Percentiles rank a stretch among this genome's conserved stretches.
These are phyloP conservation scores for Myiopsitta monachus DNA, from an alignment of 2,113 vertebrate species.

Conservation along the genomic window DNA sequence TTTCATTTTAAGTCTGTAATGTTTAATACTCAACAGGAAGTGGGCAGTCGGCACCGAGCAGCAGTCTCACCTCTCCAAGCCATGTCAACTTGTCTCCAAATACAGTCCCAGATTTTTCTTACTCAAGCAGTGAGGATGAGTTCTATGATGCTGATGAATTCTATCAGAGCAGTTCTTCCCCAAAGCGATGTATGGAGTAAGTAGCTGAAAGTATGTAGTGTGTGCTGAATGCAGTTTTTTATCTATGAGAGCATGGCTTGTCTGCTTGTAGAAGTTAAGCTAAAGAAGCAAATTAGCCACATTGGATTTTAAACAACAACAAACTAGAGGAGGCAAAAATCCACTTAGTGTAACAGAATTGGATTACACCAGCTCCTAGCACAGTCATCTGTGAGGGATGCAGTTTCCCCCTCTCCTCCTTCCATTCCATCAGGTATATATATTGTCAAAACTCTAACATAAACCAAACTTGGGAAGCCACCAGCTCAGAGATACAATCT, in stretches of 20 bases:
- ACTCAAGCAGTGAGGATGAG: conserved; percentile 98
- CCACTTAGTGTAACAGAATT: background rate
- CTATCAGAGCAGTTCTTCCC: conserved; percentile 92
- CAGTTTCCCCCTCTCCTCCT: background rate
- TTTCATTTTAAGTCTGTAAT: background rate
- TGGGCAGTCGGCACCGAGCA: conserved; percentile 91
- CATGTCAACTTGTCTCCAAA: conserved; percentile 93
- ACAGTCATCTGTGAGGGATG: background rate
- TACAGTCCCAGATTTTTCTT: conserved; percentile 96
- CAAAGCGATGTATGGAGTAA: conserved; percentile 92
- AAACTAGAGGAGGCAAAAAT: background rate
- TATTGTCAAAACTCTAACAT: background rate
- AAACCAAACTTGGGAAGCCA: background rate
- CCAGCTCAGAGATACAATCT: background rate
- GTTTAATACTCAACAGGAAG: conserved; percentile 78
- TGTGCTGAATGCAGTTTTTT: background rate
- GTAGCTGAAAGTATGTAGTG: conserved; percentile 47
- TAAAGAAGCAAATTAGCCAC: background rate
- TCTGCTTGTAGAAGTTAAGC: background rate
- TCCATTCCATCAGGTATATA: background rate
- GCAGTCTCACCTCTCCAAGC: conserved; percentile 89
- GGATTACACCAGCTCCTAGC: background rate
- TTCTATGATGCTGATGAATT: conserved; percentile 99
- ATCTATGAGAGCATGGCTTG: background rate
- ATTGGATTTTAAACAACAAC: background rate